Evolutionary conservation across 2,797 vertebrate genomes (phyloP).

Genomic region (Chaenodraco wilsoni): DNA sequence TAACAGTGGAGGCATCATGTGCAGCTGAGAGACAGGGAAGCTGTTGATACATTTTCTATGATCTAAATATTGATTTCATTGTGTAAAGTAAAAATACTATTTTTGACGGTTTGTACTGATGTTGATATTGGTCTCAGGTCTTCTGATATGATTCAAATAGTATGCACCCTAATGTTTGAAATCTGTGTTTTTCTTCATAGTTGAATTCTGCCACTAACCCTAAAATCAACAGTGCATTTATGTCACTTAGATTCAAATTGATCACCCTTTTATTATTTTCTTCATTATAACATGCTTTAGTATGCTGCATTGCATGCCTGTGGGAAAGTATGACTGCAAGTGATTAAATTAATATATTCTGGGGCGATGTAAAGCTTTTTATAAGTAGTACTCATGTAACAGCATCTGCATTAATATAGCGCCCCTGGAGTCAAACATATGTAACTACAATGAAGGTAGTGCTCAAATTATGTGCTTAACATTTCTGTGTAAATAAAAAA

Average conservation of each 20-base stretch:
- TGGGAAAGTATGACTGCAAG: constrained; percentile 3
- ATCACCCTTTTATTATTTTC: not conserved
- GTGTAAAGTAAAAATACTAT: not conserved
- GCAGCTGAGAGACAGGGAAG: constrained; percentile 55
- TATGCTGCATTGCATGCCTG: constrained; percentile 5
- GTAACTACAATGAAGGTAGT: constrained; percentile 33
- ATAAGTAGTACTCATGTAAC: not conserved
- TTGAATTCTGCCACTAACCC: constrained; percentile 3
- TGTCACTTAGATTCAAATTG: not conserved
- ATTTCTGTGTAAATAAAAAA: not conserved
- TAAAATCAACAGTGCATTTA: not conserved
- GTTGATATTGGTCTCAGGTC: constrained; percentile 11
- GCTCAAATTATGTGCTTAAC: not conserved
- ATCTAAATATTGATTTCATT: not conserved
- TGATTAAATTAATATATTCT: constrained; percentile 4
- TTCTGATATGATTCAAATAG: not conserved
- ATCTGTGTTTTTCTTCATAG: constrained; percentile 2
- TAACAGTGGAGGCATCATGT: constrained; percentile 62
- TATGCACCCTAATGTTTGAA: not conserved
- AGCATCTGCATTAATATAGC: constrained; percentile 19
- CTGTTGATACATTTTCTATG: not conserved
- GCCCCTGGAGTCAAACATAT: constrained; percentile 25
- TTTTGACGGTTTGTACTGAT: constrained; percentile 1
- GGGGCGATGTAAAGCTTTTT: not conserved
- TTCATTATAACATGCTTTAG: not conserved